These are phyloP conservation scores for Propithecus coquereli DNA, from an alignment of 2,113 vertebrate species.

Conservation along the genomic window DNA sequence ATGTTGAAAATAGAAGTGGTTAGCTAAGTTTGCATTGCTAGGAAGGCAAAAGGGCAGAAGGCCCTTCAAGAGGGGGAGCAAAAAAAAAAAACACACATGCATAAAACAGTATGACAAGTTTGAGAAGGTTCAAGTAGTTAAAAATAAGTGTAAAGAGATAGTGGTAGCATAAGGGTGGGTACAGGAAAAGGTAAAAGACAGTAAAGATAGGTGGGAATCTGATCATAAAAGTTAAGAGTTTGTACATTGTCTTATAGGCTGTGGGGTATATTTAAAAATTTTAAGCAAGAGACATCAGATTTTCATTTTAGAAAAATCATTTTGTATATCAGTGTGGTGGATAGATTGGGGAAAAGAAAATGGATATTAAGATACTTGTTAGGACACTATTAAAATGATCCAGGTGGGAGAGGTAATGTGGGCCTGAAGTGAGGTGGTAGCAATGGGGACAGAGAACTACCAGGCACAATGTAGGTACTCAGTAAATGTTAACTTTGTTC, in stretches of 20 bases:
- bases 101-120: background rate
- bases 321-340: background rate
- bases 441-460: background rate
- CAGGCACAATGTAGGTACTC: background rate
- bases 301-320: conserved; percentile 38
- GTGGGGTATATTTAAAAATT: background rate
- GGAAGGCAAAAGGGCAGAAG: background rate
- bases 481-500: background rate
- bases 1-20: background rate
- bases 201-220: background rate
- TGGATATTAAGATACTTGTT: background rate
- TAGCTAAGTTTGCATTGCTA: background rate
- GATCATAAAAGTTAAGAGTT: conserved; percentile 4
- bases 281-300: background rate
- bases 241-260: background rate
- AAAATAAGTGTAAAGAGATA: background rate
- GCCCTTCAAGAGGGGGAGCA: background rate
- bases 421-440: background rate
- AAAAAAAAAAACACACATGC: background rate
- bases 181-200: background rate
- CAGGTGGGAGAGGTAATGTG: background rate
- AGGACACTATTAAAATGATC: background rate
- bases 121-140: background rate
- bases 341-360: conserved; percentile 21
- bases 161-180: background rate